Percentiles rank a stretch among this genome's conserved stretches.
These are phyloP conservation scores for Rhincodon typus DNA, from an alignment of 2,797 vertebrate genomes.

Conservation along the genomic window DNA sequence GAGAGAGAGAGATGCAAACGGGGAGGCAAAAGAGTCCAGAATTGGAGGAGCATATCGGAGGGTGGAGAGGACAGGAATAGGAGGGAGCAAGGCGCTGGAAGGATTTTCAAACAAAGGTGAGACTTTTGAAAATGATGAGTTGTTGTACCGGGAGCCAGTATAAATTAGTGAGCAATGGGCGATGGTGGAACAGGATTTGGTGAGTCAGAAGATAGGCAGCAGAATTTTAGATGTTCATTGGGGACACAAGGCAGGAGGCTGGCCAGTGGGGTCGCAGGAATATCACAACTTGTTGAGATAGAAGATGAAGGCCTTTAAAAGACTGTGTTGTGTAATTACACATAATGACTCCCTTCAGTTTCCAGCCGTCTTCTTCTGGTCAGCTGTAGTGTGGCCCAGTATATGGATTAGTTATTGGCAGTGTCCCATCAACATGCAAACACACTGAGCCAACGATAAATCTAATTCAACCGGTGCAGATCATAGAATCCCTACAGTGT, in stretches of 20 bases:
- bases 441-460: not conserved
- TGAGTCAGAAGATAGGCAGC: not conserved
- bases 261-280: not conserved
- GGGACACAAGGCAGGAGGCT: not conserved
- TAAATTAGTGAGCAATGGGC: not conserved
- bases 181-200: not conserved
- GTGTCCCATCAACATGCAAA: not conserved
- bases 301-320: not conserved
- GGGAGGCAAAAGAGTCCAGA: not conserved
- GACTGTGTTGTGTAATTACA: not conserved
- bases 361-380: not conserved
- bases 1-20: not conserved
- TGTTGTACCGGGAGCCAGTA: not conserved
- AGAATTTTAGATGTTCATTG: not conserved
- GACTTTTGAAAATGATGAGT: not conserved
- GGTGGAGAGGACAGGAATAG: not conserved
- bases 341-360: not conserved
- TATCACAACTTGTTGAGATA: not conserved
- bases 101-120: not conserved
- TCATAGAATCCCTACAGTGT: not conserved
- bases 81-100: not conserved
- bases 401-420: not conserved
- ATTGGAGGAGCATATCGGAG: not conserved
- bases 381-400: not conserved
- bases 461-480: not conserved